These are phyloP conservation scores for Agonopterix arenella DNA, from an alignment of 2,888 invertebrate genomes.

Conservation along the genomic window DNA sequence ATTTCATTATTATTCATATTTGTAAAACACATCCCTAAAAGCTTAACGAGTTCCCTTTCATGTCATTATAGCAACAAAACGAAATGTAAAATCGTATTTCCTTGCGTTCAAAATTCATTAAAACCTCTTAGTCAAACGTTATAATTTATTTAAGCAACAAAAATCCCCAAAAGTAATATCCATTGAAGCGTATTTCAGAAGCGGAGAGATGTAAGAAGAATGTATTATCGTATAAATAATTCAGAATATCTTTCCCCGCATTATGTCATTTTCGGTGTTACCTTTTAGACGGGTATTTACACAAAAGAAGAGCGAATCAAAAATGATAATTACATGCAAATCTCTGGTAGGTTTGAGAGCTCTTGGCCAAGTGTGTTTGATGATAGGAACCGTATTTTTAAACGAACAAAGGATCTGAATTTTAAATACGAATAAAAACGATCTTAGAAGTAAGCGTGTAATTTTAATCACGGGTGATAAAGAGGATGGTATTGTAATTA, in stretches of 20 bases:
- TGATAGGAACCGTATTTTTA: conserved; percentile 26
- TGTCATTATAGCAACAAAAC: conserved; percentile 46
- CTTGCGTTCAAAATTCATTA: conserved; percentile 65
- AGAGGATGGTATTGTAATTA: too few species aligned
- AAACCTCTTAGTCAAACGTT: conserved; percentile 67
- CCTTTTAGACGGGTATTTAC: conserved; percentile 70
- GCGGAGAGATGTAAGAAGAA: conserved; percentile 17
- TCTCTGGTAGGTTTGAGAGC: conserved; percentile 56
- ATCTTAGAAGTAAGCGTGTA: too few species aligned
- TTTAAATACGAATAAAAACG: background rate
- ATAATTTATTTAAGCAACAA: conserved; percentile 73
- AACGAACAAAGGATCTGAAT: conserved; percentile 5
- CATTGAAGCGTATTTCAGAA: conserved; percentile 60
- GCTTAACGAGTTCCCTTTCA: conserved; percentile 55
- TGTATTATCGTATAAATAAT: conserved; percentile 72
- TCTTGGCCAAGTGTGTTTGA: conserved; percentile 34
- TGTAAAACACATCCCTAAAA: conserved; percentile 11
- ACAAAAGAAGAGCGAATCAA: conserved; percentile 77
- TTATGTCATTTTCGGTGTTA: conserved; percentile 74
- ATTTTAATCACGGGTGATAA: too few species aligned
- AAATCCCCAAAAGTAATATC: conserved; percentile 72
- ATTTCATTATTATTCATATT: too few species aligned
- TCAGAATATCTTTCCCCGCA: conserved; percentile 70
- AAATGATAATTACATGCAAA: conserved; percentile 78
- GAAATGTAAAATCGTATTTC: conserved; percentile 51